Evolutionary conservation across 1,140 invertebrate genomes (phyloP).

Genomic region (Megathymus violae): DNA sequence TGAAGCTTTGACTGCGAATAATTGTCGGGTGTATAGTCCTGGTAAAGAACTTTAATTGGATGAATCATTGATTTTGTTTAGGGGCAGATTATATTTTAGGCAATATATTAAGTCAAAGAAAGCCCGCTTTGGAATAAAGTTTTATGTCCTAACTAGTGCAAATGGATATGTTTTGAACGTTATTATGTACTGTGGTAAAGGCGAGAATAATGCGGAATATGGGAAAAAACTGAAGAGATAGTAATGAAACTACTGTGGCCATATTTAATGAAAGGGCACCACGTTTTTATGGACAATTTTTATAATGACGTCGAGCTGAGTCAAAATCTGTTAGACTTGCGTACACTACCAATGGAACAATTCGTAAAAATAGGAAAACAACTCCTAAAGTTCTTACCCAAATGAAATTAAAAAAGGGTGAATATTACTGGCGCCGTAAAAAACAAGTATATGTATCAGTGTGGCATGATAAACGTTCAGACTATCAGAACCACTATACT

Average conservation of each 20-base stretch:
- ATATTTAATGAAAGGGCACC: conserved; percentile 22
- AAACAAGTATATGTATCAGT: conserved; percentile 9
- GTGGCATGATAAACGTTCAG: conserved; percentile 16
- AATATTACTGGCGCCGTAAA: conserved; percentile 3
- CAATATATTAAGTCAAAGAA: background rate
- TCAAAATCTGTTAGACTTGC: background rate
- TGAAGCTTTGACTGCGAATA: conserved; percentile 17
- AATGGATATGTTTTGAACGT: background rate
- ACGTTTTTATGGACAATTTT: conserved; percentile 25
- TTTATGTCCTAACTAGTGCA: background rate
- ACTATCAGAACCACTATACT: conserved; percentile 1
- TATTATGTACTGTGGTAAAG: conserved; percentile 1
- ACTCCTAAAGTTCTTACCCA: no score
- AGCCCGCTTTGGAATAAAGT: background rate
- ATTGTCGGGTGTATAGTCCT: conserved; percentile 4
- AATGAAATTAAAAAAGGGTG: background rate
- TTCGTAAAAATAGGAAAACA: no score
- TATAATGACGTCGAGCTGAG: conserved; percentile 6
- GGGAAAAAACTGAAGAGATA: conserved; percentile 9
- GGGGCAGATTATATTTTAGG: background rate
- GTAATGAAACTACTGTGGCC: conserved; percentile 11
- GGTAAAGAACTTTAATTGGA: background rate
- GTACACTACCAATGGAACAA: no score
- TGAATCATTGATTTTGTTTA: background rate
- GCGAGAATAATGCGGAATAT: background rate